Percentiles rank a stretch among this genome's conserved stretches.
phyloP scores from a whole-genome alignment of 2,113 vertebrate genomes.

The cat (Felis catus) region F.catus_Fca126_mat1.0 CM031426.1:52581501-52582000 shows the following conservation, averaged over 20 bases:
- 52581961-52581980: background rate
- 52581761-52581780: background rate
- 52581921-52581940: background rate
- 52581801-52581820: rapidly evolving
- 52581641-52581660: background rate
- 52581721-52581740: slow-evolving; percentile 37
- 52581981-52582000: background rate
- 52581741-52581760: background rate
- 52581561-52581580: background rate
- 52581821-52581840: background rate
- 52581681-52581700: slow-evolving; percentile 22
- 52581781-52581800: background rate
- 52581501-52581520: background rate
- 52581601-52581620: background rate
- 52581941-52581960: background rate
- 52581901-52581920: background rate
- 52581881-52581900: background rate
- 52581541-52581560: background rate
- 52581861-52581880: background rate
- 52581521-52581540: background rate
- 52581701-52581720: background rate
- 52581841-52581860: background rate
- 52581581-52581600: background rate
- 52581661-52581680: background rate
- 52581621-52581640: background rate